Evolutionary conservation across 2,113 vertebrate species (phyloP), one percentile per base, ranked within the genome.

Genomic region (Aegotheles bennettii): DNA sequence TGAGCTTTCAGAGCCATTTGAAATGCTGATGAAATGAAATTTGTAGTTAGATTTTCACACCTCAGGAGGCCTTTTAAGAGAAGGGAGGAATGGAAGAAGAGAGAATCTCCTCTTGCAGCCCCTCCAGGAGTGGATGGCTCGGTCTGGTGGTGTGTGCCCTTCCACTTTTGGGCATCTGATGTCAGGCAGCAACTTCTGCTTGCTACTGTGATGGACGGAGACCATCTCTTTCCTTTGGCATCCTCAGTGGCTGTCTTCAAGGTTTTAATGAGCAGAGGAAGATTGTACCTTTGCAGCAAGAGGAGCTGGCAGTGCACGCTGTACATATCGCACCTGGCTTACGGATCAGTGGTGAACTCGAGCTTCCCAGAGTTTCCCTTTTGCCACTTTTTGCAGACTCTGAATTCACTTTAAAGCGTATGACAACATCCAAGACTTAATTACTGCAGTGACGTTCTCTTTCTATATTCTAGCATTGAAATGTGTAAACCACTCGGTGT

Each of bases 161-260:
- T 42, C 80, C n/a, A 1, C 12, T 23, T 60, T 8, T 3, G 70
- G 74, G 89, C 53, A 11, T 31, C 91, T 21, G 67, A 40, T n/a
- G 75, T 43, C 93, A 93, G 94, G 95, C 96, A 96, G 95, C 91
- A 92, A 21, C 75, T 90, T 93, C 59, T 17, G 7, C 23, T 79
- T 51, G 85, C 71, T 60, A 11, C 47, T 35, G 23, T 11, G 14
- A 28, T 78, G 63, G 95, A 16, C 33, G 79, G 81, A 84, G 81
- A 54, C 54, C 75, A 29, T 56, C 13, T 45, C 42, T 53, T 70
- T 43, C 64, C 89, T 69, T 57, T 84, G 67, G 51, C 78, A 48
- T 73, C 94, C 93, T 70, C 68, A 1, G 59, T 82, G 89, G 76
- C 86, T 63, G 69, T 43, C 74, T 89, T 73, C 73, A 16, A 16